These are phyloP conservation scores for Stenoptilia bipunctidactyla DNA, from an alignment of 2,888 invertebrate species.

Conservation along the genomic window DNA sequence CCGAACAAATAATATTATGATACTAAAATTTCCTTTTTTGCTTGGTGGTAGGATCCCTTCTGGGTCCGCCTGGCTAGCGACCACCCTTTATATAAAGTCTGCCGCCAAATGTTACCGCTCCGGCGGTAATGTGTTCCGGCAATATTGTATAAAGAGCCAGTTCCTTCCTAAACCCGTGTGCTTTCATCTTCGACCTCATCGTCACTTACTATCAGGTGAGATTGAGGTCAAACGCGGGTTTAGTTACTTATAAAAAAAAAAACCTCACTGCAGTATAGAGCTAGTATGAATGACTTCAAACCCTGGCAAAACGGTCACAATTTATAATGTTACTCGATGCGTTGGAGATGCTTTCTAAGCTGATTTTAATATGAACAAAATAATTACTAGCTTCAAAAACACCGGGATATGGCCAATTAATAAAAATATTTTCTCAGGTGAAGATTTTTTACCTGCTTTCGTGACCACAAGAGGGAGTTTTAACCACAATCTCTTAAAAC, in stretches of 20 bases:
- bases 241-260: too few species aligned
- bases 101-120: too few species aligned
- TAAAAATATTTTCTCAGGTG: conserved; percentile 9
- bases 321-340: conserved; percentile 14
- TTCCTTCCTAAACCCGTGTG: too few species aligned
- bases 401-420: conserved; percentile 10
- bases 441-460: conserved; percentile 4
- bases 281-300: conserved; percentile 14
- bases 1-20: conserved; percentile 12
- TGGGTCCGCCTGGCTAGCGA: too few species aligned
- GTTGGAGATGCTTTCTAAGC: conserved; percentile 11
- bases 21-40: conserved; percentile 13
- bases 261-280: conserved; percentile 11
- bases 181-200: too few species aligned
- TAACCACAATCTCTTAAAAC: conserved; percentile 3
- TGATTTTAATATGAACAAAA: conserved; percentile 12
- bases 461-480: neutral
- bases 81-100: too few species aligned
- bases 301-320: conserved; percentile 13
- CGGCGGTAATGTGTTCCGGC: too few species aligned
- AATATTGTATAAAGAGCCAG: too few species aligned
- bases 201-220: too few species aligned
- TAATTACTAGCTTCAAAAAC: conserved; percentile 10
- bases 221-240: too few species aligned
- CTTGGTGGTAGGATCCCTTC: too few species aligned